These are phyloP conservation scores for Pangasius djambal DNA, from an alignment of 2,797 vertebrate genomes.

Conservation along the genomic window DNA sequence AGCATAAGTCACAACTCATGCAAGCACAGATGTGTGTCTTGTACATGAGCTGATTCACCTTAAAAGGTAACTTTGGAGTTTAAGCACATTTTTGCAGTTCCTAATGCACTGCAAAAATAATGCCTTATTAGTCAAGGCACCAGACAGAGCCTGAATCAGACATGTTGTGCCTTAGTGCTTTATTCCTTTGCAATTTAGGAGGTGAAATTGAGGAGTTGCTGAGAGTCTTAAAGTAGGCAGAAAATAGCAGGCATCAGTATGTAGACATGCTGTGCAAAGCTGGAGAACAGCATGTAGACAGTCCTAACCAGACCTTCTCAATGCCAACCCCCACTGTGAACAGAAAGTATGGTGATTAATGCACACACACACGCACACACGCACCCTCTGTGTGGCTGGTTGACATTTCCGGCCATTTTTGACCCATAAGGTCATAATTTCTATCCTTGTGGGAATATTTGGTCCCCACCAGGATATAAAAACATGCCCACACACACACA, in stretches of 20 bases:
- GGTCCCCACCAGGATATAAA: not conserved
- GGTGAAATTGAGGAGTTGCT: conserved; percentile 6
- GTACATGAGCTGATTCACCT: conserved; percentile 23
- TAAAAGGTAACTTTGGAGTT: conserved; percentile 32
- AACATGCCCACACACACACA: not conserved
- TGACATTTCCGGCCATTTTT: not conserved
- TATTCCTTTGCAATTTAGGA: conserved; percentile 11
- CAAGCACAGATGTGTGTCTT: conserved; percentile 2
- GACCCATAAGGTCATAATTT: not conserved
- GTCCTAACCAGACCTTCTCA: conserved; percentile 25
- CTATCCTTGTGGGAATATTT: not conserved
- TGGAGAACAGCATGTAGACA: conserved; percentile 21
- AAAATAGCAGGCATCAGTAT: conserved; percentile 37
- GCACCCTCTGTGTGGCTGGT: too few relatives aligned
- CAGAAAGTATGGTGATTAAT: conserved; percentile 31
- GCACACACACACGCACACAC: not conserved
- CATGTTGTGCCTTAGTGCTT: conserved; percentile 14
- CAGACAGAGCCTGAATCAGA: conserved; percentile 22
- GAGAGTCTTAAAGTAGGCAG: conserved; percentile 15
- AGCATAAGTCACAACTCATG: conserved; percentile 3
- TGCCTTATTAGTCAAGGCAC: conserved; percentile 35
- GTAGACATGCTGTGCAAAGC: conserved; percentile 18
- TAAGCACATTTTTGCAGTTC: conserved; percentile 28
- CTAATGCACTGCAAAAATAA: conserved; percentile 1
- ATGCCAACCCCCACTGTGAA: conserved; percentile 8